Percentiles rank a stretch among this genome's conserved stretches.
Evolutionary conservation across 2,113 vertebrate genomes (phyloP).

Genomic region (Psettodes erumei): DNA sequence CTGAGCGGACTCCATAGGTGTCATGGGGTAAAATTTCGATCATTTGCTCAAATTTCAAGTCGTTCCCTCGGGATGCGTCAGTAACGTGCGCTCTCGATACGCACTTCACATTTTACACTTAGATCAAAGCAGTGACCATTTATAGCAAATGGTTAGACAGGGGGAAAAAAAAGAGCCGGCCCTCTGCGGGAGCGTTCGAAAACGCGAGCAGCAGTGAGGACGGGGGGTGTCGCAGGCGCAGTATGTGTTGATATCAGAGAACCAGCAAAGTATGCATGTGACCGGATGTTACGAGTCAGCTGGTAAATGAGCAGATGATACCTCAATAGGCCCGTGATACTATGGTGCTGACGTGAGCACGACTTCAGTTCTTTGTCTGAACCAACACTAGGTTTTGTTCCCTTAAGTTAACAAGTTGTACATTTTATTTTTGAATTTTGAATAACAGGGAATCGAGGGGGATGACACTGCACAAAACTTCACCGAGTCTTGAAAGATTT

Average conservation of each 20-base stretch:
- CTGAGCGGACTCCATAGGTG: background rate
- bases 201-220: background rate
- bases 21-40: background rate
- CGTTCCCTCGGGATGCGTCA: background rate
- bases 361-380: background rate
- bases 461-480: too few species aligned
- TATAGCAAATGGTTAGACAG: background rate
- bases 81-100: background rate
- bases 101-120: background rate
- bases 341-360: background rate
- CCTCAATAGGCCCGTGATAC: background rate
- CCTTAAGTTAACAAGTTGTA: too few species aligned
- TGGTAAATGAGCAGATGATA: background rate
- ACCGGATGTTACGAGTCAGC: background rate
- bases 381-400: background rate
- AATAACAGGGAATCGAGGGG: too few species aligned
- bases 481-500: background rate
- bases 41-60: background rate
- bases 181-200: background rate
- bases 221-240: background rate
- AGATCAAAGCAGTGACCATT: background rate
- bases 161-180: too few species aligned
- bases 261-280: background rate
- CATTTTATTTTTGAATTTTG: too few species aligned
- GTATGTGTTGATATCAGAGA: background rate